phyloP scores from a whole-genome alignment of 2,888 invertebrate genomes.

The Schizaphis graminum region DNA sequence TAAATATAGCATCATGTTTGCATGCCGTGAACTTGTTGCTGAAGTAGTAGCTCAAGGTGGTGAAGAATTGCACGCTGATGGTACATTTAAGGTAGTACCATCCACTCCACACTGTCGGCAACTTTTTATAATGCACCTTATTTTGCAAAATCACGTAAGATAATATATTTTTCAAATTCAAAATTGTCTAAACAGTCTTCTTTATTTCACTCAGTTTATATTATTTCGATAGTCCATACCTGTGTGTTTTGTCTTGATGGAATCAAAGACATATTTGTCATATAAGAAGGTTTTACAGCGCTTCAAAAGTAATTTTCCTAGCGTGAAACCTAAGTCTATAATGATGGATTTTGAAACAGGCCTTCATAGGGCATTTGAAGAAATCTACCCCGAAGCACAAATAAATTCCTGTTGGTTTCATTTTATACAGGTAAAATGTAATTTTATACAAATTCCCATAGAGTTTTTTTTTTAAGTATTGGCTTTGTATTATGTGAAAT shows the following conservation, averaged over 20 bases:
- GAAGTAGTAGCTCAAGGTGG: background rate
- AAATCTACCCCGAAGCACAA: background rate
- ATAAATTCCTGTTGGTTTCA: background rate
- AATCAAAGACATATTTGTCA: background rate
- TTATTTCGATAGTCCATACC: background rate
- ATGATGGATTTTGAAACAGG: background rate
- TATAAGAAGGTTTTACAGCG: background rate
- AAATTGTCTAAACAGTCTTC: too few species aligned
- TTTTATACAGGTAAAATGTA: background rate
- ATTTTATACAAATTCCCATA: background rate
- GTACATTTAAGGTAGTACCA: background rate
- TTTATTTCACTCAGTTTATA: too few species aligned
- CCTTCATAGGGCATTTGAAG: background rate
- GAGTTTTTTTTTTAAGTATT: too few species aligned
- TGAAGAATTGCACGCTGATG: background rate
- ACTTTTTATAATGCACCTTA: background rate
- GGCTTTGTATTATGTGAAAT: too few species aligned
- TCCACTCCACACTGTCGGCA: background rate
- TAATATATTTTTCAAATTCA: background rate
- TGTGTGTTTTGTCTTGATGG: constrained; percentile 1
- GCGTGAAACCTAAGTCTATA: background rate
- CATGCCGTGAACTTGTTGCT: background rate
- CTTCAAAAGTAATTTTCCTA: background rate
- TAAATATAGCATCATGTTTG: constrained; percentile 2
- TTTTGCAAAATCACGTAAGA: background rate